Evolutionary conservation across 2,888 invertebrate genomes (phyloP), one percentile per base, ranked within the genome.

Genomic region (Unio delphinus): DNA sequence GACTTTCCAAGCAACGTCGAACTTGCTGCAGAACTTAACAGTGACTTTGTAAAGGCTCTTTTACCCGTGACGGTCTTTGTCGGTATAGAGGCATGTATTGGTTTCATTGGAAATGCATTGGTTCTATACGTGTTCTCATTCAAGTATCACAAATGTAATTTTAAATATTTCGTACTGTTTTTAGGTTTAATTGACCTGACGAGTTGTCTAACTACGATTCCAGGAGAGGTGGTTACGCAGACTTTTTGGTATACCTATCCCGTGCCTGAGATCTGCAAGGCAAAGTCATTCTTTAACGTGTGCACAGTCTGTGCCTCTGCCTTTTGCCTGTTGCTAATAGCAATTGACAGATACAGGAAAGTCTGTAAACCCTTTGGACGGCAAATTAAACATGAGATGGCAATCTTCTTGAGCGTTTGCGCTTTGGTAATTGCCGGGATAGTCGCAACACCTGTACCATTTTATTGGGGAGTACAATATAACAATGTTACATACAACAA

Each of bases 261-360:
- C 7, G 45, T 54, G 20, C 64, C 55, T 7, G 3, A n/a, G 18
- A 23, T 63, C 55, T 63, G 64, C 64, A 63, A 63, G 54, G n/a
- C 20, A 2, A 63, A 28, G 23, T 63, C 45, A 20, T 63, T 63
- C 64, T 63, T 63, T 26, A 63, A 63, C 64, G 7, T 45, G 23
- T 63, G 54, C 55, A 63, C 64, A n/a, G 64, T 63, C 1, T 54
- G 45, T 30, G 72, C 69, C 11, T 77, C 80, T 1, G 78, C 76
- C 4, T 45, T 80, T 18, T 70, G 70, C 23, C 67, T 81, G n/a
- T 68, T 81, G 7, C 72, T 78, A 7, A 79, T 81, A 57, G 76
- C 79, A 7, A 61, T 79, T 26, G 81, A 81, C 62, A 66, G 83
- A 15, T 82, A 74, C 65, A 63, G 74, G 62, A 82, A 82, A 59